phyloP scores from a whole-genome alignment of 92 coral and sea anemone genomes.

The Phenganax subtilis region DNA sequence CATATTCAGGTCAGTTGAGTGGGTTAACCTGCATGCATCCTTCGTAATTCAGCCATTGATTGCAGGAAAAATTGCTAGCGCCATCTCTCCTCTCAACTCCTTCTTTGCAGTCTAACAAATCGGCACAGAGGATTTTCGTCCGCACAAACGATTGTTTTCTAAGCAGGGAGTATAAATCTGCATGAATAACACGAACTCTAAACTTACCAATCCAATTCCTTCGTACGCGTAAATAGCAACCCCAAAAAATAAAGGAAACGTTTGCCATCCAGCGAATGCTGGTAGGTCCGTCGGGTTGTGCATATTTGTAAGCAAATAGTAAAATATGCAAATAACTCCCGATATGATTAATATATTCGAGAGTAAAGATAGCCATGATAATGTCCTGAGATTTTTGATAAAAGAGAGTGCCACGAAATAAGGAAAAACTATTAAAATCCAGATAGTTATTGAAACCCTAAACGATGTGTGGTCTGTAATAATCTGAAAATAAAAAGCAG shows the following conservation, averaged over 20 bases:
- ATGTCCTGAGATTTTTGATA: conserved; percentile 70
- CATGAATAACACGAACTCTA: not conserved
- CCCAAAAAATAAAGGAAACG: conserved; percentile 66
- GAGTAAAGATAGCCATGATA: conserved; percentile 64
- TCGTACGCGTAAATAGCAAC: conserved; percentile 79
- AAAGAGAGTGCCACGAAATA: conserved; percentile 70
- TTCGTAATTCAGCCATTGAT: no score
- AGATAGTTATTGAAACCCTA: conserved; percentile 57
- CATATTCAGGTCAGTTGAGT: no score
- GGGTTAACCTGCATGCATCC: no score
- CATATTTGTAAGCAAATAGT: conserved; percentile 58
- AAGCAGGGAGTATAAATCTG: not conserved
- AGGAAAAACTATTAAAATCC: conserved; percentile 70
- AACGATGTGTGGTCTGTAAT: conserved; percentile 28
- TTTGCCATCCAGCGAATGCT: conserved; percentile 50
- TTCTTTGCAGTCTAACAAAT: no score
- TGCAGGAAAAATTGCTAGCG: no score
- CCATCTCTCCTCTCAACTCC: no score
- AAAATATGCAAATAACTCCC: conserved; percentile 59
- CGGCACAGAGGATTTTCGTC: no score
- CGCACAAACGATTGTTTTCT: no score
- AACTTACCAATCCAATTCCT: conserved; percentile 56
- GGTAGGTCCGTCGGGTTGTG: conserved; percentile 57
- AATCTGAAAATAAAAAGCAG: conserved; percentile 38
- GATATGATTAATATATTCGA: conserved; percentile 60